Percentiles rank a stretch among this genome's conserved stretches.
Evolutionary conservation across 2,797 vertebrate genomes (phyloP).

Genomic region (Brotogeris chrysoptera): DNA sequence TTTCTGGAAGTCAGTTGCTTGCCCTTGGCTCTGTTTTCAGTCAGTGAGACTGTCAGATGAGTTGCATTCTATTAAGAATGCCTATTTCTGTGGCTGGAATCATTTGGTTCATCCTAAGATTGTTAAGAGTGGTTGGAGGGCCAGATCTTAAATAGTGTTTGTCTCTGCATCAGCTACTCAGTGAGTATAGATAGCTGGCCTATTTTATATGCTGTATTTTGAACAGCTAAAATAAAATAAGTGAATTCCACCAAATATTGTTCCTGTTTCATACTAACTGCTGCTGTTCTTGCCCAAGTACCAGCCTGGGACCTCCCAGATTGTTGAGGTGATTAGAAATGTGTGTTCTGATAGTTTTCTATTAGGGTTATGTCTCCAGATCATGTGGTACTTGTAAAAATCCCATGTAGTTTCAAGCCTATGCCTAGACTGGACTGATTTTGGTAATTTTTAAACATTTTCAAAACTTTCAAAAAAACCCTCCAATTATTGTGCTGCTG

Average conservation of each 20-base stretch:
- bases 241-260: not conserved
- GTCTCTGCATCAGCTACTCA: not conserved
- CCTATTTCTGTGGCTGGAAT: not conserved
- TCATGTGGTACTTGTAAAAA: not conserved
- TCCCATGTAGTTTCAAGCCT: not conserved
- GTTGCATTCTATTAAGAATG: not conserved
- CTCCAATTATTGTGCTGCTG: not conserved
- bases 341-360: not conserved
- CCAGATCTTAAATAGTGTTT: not conserved
- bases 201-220: not conserved
- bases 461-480: fast-evolving
- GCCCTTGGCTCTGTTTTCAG: not conserved
- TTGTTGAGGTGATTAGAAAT: not conserved
- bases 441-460: not conserved
- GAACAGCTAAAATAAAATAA: not conserved
- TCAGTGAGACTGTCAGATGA: not conserved
- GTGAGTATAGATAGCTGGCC: not conserved
- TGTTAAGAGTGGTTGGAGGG: not conserved
- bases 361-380: not conserved
- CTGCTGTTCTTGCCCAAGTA: not conserved
- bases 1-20: not conserved
- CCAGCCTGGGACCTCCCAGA: not conserved
- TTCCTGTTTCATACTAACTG: not conserved
- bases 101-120: not conserved
- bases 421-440: not conserved